Base-by-base conservation (phyloP, 2,797 vertebrate species). In the Esox masquinongy region DNA sequence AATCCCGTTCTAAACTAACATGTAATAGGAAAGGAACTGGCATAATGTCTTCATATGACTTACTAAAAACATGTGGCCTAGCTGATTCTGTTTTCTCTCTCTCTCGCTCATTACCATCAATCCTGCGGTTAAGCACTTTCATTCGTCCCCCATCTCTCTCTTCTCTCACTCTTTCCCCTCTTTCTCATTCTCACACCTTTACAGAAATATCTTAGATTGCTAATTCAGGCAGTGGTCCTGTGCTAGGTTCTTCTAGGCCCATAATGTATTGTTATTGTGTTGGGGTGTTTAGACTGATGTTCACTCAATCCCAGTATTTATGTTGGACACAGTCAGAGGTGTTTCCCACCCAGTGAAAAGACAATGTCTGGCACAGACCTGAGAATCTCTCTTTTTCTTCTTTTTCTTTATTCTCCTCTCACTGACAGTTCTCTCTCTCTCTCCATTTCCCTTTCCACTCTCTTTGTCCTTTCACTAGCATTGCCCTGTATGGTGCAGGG, bases 271-370 rank as follows among this genome's bases (percentile, higher is more conserved):
- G 53, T 56, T 71, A 74, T 77, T 77, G 72, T 31, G 39, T 68
- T 72, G 34, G 49, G 53, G 43, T 66, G 69, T 72, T 66, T 43
- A 74, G 72, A 73, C 63, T 72, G 56, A 71, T 53, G 50, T 67
- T 34, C 69, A 53, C 73, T 67, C 59, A 72, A 66, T 59, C 70
- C 49, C 74, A 74, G 26, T 75, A 75, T 73, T 81, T 71, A 77
- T 53, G 67, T 75, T 81, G 73, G 51, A 73, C 59, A 66, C 66
- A 61, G 66, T 76, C 64, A 73, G 64, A 59, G 51, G 34, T 47
- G 43, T 47, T 14, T 47, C 43, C 43, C 64, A 73, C 59, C 66
- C 67, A 61, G 51, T 73, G 53, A 76, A 73, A 53, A 69, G 31
- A 68, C 66, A 39, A 19, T n/a, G 19, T 68, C 31, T 68, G n/a